phyloP scores from a whole-genome alignment of 2,113 vertebrate genomes.

The Numida meleagris region DNA sequence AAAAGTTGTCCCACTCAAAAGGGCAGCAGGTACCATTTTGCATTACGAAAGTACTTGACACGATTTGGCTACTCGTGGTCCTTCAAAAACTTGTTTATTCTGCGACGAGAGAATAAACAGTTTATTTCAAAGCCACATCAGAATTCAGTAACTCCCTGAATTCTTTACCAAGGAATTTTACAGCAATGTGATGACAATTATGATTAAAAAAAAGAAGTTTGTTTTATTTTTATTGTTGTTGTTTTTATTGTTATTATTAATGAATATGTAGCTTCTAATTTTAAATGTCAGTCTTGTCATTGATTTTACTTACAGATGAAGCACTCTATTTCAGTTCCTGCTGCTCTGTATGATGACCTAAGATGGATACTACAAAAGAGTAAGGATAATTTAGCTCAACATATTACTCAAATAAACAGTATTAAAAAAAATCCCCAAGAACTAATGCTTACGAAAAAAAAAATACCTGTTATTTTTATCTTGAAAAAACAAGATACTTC shows the following conservation, averaged over 20 bases:
- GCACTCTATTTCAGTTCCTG: not conserved
- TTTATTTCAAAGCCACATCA: not conserved
- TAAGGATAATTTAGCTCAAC: not conserved
- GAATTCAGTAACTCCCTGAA: not conserved
- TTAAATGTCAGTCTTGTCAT: not conserved
- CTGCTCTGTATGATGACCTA: not conserved
- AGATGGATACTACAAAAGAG: not conserved
- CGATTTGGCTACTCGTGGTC: not conserved
- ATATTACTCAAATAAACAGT: not conserved
- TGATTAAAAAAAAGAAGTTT: not conserved
- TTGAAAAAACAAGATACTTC: not conserved
- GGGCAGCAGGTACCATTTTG: not conserved
- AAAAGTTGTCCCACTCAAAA: not conserved
- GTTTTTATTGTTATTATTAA: not conserved
- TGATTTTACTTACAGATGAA: not conserved
- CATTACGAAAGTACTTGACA: not conserved
- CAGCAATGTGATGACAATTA: not conserved
- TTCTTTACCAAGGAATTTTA: not conserved
- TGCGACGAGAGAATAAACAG: not conserved
- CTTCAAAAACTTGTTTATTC: not conserved
- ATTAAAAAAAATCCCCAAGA: not conserved
- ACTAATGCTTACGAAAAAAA: not conserved
- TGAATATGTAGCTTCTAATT: not conserved
- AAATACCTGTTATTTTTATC: not conserved
- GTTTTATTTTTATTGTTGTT: not conserved